Conservation (phyloP, 2,888 invertebrate genomes). For the Rhimphoctona megacephalus region DNA sequence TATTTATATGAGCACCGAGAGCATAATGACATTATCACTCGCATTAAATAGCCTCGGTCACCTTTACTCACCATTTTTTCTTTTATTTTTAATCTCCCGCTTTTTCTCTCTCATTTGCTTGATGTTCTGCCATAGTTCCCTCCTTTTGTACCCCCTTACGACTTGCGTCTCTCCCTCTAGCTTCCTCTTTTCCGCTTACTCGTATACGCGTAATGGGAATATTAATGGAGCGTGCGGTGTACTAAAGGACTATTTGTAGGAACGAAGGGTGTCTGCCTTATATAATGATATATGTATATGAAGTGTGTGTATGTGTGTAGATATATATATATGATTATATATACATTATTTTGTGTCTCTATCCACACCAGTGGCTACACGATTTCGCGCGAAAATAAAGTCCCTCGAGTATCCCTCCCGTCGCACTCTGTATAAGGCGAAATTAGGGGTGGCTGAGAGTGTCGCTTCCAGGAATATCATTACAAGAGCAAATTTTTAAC, state of each 20-base stretch:
- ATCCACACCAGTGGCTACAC: conserved; percentile 3
- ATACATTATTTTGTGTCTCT: neutral
- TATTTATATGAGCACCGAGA: conserved; percentile 17
- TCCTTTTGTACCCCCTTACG: conserved; percentile 35
- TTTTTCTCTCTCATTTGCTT: conserved; percentile 23
- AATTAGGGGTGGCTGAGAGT: conserved; percentile 54
- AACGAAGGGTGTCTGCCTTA: conserved; percentile 60
- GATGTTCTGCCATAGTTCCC: conserved; percentile 15
- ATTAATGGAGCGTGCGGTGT: conserved; percentile 67
- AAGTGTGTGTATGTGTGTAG: no score
- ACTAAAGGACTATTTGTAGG: conserved; percentile 66
- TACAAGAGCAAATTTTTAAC: conserved; percentile 29
- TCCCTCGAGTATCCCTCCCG: conserved; percentile 13
- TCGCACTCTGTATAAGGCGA: conserved; percentile 11
- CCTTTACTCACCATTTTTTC: conserved; percentile 36
- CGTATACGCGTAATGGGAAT: conserved; percentile 65
- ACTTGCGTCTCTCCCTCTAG: neutral
- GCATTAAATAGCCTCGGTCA: conserved; percentile 53
- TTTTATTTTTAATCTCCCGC: conserved; percentile 30
- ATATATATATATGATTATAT: conserved; percentile 24
- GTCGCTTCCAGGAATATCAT: conserved; percentile 46
- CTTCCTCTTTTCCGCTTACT: conserved; percentile 28
- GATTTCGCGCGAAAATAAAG: conserved; percentile 41
- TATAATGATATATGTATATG: conserved; percentile 11
- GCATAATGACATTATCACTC: conserved; percentile 32